Base-by-base conservation (phyloP, 2,888 invertebrate genomes). In the Sepioteuthis lessoniana region DNA sequence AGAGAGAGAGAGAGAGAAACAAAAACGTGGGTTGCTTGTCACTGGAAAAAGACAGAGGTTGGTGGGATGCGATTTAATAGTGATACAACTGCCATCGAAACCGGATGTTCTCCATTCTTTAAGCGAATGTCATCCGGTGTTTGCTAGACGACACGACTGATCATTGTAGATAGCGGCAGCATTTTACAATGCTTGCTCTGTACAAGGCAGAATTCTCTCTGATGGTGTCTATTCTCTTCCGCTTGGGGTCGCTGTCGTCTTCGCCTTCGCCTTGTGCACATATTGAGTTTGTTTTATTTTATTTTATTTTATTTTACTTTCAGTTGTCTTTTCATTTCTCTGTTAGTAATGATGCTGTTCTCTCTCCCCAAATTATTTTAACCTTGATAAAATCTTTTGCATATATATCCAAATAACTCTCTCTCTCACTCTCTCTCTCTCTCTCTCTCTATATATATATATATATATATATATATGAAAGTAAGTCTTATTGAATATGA, bases 71-170 rank as follows among this genome's bases (percentile, higher is more conserved):
- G n/a, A 76, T 76, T 76, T 76, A 76, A 76, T 76, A 76, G 76
- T 76, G 76, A 76, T 76, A 76, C 76, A 76, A 76, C 76, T 76
- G 76, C 35, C 35, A 76, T 76, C 35, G 76, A 76, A 76, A 76
- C 76, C 76, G 76, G 76, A 76, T 76, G 76, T 76, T n/a, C 76
- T 76, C 76, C 76, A 76, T 76, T 76, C 76, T 76, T 76, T 76
- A n/a, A 76, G 76, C 76, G 76, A 76, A 76, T 76, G 76, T 76
- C 76, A 76, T 76, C 76, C 76, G 76, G 76, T 76, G n/a, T 76
- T 76, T 76, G 76, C n/a, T 19, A 76, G 76, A 76, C 76, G 76
- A 76, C 76, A 76, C 76, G 76, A 76, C 76, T 76, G 76, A 76
- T 76, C n/a, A 76, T 76, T 76, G 76, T 76, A n/a, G 76, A 76